Conservation (phyloP, 2,113 vertebrate genomes). For the Bos javanicus region DNA sequence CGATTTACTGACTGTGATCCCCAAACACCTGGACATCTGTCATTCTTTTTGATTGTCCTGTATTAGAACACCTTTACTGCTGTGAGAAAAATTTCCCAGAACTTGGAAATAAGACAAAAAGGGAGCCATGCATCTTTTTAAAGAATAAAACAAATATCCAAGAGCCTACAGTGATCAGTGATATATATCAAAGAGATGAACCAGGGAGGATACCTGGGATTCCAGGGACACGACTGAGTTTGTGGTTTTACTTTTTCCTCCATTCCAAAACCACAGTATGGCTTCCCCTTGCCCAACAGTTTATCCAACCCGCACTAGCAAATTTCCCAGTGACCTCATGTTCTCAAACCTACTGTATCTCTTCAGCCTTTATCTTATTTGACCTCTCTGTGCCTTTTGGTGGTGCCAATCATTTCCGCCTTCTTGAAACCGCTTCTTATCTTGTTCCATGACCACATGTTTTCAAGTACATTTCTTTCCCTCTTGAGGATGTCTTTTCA, state of each 20-base stretch:
- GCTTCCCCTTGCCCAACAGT: neutral
- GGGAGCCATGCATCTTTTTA: neutral
- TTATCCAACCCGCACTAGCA: neutral
- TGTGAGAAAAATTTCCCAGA: neutral
- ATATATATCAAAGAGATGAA: neutral
- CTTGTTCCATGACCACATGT: neutral
- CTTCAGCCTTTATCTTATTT: neutral
- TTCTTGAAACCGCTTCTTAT: neutral
- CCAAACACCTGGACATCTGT: neutral
- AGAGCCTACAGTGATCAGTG: neutral
- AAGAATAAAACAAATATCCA: neutral
- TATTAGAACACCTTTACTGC: neutral
- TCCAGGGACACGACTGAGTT: neutral
- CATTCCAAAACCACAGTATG: rapidly evolving
- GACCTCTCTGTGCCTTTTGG: neutral
- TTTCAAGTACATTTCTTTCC: neutral
- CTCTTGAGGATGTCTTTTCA: neutral
- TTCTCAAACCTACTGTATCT: neutral
- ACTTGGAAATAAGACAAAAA: neutral
- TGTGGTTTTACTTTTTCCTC: neutral
- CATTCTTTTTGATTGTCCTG: neutral
- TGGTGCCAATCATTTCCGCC: neutral
- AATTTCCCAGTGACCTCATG: neutral
- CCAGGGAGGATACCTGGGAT: neutral
- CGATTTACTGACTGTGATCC: neutral